These are phyloP conservation scores for Menura novaehollandiae DNA, from an alignment of 2,113 vertebrate genomes.

Conservation along the genomic window DNA sequence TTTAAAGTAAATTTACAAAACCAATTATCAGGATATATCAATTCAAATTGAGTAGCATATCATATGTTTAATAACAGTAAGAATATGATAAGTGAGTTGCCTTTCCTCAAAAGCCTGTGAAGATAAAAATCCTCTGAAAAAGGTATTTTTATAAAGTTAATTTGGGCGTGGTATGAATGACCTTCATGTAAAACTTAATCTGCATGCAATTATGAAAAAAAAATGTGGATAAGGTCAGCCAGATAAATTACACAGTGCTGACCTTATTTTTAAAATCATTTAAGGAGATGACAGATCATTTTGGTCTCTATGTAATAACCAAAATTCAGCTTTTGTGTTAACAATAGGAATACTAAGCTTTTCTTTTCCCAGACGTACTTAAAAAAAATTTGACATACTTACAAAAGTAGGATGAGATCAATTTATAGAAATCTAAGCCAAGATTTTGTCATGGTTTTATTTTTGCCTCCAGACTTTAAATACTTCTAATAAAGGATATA, in stretches of 20 bases:
- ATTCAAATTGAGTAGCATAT: neutral
- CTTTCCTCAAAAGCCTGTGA: neutral
- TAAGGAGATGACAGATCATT: slow-evolving; percentile 23
- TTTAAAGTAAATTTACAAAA: neutral
- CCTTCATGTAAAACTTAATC: neutral
- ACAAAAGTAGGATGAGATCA: slow-evolving; percentile 47
- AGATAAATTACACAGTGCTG: slow-evolving; percentile 22
- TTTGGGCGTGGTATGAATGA: neutral
- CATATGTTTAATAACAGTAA: neutral
- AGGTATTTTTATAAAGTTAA: neutral
- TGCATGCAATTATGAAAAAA: neutral
- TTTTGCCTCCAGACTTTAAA: slow-evolving; percentile 53
- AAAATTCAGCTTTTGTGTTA: slow-evolving; percentile 57
- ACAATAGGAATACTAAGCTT: slow-evolving; percentile 46
- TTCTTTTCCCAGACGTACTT: slow-evolving; percentile 59
- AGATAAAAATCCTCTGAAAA: neutral
- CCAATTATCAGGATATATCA: neutral
- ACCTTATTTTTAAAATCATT: slow-evolving; percentile 50
- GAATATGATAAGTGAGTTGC: neutral
- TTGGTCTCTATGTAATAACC: slow-evolving; percentile 14
- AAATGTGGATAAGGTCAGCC: neutral
- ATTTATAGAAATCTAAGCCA: slow-evolving; percentile 37
- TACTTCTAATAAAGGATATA: slow-evolving; percentile 35
- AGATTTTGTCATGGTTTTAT: slow-evolving; percentile 51
- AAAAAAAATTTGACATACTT: slow-evolving; percentile 37